These are phyloP conservation scores for Drosophila hydei DNA, from an alignment of 1,140 invertebrate species.

Conservation along the genomic window DNA sequence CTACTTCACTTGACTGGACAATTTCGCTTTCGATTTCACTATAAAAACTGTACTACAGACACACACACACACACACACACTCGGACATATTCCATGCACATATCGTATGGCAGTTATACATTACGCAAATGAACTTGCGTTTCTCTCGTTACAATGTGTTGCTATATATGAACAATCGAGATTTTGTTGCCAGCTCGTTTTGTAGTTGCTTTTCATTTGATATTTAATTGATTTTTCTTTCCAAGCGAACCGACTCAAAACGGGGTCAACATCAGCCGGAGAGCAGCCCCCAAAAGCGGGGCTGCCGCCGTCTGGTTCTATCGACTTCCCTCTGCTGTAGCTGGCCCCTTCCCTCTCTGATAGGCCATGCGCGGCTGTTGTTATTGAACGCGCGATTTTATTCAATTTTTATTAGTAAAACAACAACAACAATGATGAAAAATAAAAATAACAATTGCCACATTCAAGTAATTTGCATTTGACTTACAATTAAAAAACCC, in stretches of 20 bases:
- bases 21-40: constrained; percentile 72
- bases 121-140: constrained; percentile 63
- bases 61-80: neutral
- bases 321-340: neutral
- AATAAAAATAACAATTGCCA: constrained; percentile 16
- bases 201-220: constrained; percentile 42
- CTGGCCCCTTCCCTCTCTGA: neutral
- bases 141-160: constrained; percentile 37
- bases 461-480: constrained; percentile 35
- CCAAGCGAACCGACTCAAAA: constrained; percentile 51
- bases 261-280: constrained; percentile 53
- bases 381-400: constrained; percentile 79
- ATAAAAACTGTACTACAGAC: constrained; percentile 50
- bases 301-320: constrained; percentile 13
- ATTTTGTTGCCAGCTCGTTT: constrained; percentile 46
- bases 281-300: constrained; percentile 34
- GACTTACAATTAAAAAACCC: constrained; percentile 16
- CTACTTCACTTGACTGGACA: constrained; percentile 51
- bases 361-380: constrained; percentile 34
- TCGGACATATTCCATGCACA: constrained; percentile 10
- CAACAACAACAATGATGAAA: constrained; percentile 24
- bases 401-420: constrained; percentile 75
- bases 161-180: constrained; percentile 34
- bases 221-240: constrained; percentile 55
- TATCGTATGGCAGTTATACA: constrained; percentile 57